Evolutionary conservation across 2,888 invertebrate genomes (phyloP).

Genomic region (Sylvicola cinctus): DNA sequence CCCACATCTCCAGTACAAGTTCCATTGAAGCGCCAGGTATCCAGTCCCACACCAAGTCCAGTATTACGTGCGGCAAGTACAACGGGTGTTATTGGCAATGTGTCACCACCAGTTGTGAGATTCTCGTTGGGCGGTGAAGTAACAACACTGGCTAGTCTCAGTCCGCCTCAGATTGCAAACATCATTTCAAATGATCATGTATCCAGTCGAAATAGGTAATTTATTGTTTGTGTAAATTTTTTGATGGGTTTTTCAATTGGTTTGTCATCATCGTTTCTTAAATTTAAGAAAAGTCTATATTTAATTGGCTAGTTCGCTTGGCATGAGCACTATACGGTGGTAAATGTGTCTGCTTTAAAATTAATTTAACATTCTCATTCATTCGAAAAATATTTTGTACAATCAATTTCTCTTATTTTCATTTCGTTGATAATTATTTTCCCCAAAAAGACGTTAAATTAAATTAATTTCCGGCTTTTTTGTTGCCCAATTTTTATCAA

Average conservation of each 20-base stretch:
- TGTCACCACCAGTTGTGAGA: constrained; percentile 8
- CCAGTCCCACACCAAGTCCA: constrained; percentile 7
- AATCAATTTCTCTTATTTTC: too few species aligned
- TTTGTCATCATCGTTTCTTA: too few species aligned
- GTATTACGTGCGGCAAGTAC: constrained; percentile 4
- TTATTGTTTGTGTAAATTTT: not conserved
- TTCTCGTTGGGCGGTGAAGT: constrained; percentile 11
- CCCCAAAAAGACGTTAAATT: too few species aligned
- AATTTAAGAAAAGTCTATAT: too few species aligned
- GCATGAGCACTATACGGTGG: too few species aligned
- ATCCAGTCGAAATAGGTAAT: constrained; percentile 10
- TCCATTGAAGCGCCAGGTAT: constrained; percentile 7
- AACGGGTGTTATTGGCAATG: not conserved
- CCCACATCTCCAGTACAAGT: constrained; percentile 13
- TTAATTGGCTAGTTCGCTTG: too few species aligned
- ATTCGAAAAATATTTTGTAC: too few species aligned
- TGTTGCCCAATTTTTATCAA: too few species aligned
- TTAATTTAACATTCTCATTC: too few species aligned
- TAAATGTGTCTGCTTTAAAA: too few species aligned
- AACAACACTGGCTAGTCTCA: constrained; percentile 8
- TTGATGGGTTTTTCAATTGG: not conserved
- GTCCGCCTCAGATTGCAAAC: constrained; percentile 6
- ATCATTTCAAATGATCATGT: constrained; percentile 8
- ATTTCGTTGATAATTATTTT: too few species aligned
- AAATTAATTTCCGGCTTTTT: too few species aligned